Evolutionary conservation across 1,140 invertebrate species (phyloP), one percentile per base, ranked within the genome.

Genomic region (Ceratosolen solmsi): DNA sequence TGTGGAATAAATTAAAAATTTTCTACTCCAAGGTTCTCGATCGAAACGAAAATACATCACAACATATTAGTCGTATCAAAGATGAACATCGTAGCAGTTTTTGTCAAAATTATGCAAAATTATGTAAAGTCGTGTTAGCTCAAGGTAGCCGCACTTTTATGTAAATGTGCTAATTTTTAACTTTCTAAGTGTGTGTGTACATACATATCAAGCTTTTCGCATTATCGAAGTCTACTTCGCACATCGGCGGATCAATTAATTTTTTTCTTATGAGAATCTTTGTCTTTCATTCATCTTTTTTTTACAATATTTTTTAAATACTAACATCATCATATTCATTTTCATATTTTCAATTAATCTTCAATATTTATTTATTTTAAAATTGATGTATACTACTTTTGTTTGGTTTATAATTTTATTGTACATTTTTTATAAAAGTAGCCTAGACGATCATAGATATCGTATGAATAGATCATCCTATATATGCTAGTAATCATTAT

Each of bases 41-140:
- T 3, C 11, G 33, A 38, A 56, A 58, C 74, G 79, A 65, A 83
- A 72, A 79, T 80, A 85, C 82, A 80, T 86, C 84, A 84, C 85
- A 85, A 85, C 86, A 80, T n/a, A 80, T 84, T 86, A 85, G 79
- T 85, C 85, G 86, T 84, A 86, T 87, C 86, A 85, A 56, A 33
- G 36, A 15, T 86, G 80, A 83, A 65, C 82, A 80, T 84, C 83
- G 80, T 84, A 84, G 79, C 84, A 84, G 84, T 84, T 85, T 85
- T 89, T 89, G 89, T 82, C 85, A 86, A 89, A 90, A 90, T 90
- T 90, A 90, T 90, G 89, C 86, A 90, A 89, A 90, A 89, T 83
- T 84, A 82, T 85, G 76, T n/a, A 63, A n/a, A 54, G 41, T 49
- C 7, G 25, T 4, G 11, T 13, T 71, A 4, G 22, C 11, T 15